Percentiles rank a stretch among this genome's conserved stretches.
Evolutionary conservation across 1,140 invertebrate genomes (phyloP).

Genomic region (Drosophila triauraria): DNA sequence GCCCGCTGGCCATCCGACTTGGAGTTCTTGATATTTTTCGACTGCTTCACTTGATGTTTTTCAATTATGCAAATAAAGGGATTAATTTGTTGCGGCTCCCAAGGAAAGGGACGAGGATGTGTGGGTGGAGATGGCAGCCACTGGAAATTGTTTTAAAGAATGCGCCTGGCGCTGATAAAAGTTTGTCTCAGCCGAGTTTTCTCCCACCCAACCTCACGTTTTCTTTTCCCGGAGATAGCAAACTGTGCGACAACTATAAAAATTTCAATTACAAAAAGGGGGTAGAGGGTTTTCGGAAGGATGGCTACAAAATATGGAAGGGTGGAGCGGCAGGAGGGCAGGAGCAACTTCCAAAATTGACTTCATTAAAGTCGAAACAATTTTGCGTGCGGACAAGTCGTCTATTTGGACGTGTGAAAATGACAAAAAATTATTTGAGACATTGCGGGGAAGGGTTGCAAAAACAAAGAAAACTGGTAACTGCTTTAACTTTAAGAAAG

Average conservation of each 20-base stretch:
- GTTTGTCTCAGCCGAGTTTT: conserved; percentile 34
- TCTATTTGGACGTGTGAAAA: conserved; percentile 49
- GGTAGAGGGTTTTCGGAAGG: conserved; percentile 3
- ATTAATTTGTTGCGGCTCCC: conserved; percentile 74
- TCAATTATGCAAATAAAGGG: conserved; percentile 84
- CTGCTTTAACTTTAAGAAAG: neutral
- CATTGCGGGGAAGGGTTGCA: neutral
- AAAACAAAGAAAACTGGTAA: too few species aligned
- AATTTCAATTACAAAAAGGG: conserved; percentile 76
- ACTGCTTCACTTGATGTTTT: conserved; percentile 74
- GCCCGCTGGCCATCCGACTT: conserved; percentile 55
- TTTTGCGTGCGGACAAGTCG: conserved; percentile 45
- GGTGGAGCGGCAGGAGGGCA: neutral
- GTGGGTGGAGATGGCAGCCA: conserved; percentile 2
- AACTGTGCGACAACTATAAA: conserved; percentile 77
- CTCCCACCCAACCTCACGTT: neutral
- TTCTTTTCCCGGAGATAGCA: conserved; percentile 38
- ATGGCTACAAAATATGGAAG: neutral
- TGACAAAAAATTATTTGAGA: conserved; percentile 14
- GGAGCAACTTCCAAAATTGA: conserved; percentile 59
- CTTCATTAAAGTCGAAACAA: conserved; percentile 80
- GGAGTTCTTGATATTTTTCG: conserved; percentile 73
- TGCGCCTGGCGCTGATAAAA: conserved; percentile 69
- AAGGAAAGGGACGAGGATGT: neutral
- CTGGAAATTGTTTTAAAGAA: conserved; percentile 80